These are phyloP conservation scores for Poecilia gillii DNA, from an alignment of 2,797 vertebrate genomes.

Conservation along the genomic window DNA sequence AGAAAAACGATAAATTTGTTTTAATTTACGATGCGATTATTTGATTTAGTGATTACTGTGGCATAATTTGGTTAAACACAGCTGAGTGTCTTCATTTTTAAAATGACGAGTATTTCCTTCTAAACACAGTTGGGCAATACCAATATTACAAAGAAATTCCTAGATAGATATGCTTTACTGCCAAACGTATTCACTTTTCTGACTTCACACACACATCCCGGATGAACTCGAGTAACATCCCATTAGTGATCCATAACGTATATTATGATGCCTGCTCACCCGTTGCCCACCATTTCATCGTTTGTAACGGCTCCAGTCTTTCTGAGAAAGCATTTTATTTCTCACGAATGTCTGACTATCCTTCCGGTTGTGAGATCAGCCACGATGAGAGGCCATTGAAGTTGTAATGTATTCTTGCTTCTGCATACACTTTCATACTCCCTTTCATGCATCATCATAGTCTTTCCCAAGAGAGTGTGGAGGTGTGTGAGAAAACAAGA, in stretches of 20 bases:
- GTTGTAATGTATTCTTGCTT: neutral
- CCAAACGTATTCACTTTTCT: neutral
- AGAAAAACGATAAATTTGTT: too few relatives aligned
- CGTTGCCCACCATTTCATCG: neutral
- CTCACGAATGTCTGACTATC: neutral
- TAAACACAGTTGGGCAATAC: neutral
- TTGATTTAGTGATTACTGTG: too few relatives aligned
- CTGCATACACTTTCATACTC: neutral
- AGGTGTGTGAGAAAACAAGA: neutral
- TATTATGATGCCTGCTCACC: neutral
- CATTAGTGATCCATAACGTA: neutral
- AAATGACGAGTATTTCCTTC: neutral
- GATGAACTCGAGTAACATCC: neutral
- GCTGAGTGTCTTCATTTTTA: neutral
- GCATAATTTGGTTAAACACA: neutral
- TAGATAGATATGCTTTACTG: neutral
- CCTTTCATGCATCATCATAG: neutral
- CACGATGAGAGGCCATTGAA: neutral
- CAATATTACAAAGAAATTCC: neutral
- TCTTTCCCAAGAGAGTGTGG: neutral
- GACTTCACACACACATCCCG: neutral
- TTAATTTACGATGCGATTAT: too few relatives aligned
- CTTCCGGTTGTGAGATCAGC: neutral
- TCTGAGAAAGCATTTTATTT: neutral
- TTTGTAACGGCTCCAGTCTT: neutral